These are phyloP conservation scores for Rhombomys opimus DNA, from an alignment of 2,113 vertebrate genomes.

Conservation along the genomic window DNA sequence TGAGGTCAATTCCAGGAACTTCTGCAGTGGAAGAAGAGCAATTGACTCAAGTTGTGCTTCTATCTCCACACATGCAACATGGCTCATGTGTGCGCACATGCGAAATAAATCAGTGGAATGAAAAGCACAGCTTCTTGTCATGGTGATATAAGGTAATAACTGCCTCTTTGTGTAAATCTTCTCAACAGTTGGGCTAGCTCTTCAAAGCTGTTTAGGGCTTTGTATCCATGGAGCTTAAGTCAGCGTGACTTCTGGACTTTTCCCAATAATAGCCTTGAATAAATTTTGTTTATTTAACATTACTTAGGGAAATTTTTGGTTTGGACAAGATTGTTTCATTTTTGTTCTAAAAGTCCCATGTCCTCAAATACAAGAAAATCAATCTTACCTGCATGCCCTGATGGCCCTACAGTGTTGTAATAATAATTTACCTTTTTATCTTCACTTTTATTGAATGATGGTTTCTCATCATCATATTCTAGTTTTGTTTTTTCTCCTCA, in stretches of 20 bases:
- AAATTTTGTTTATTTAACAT: neutral
- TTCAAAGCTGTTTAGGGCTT: neutral
- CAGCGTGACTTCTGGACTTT: neutral
- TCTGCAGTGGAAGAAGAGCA: too few species aligned
- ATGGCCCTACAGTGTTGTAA: neutral
- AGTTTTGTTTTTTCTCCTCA: neutral
- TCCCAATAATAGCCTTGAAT: neutral
- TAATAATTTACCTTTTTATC: neutral
- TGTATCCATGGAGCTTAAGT: neutral
- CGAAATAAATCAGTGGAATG: neutral
- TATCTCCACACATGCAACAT: neutral
- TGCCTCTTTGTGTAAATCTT: neutral
- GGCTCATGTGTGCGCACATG: neutral
- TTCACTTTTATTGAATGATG: neutral
- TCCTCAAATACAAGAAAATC: neutral
- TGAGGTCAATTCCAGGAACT: neutral
- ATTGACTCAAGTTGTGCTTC: neutral
- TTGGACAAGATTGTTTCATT: neutral
- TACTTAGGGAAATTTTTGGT: neutral
- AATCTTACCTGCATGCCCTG: neutral
- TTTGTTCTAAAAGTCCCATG: neutral
- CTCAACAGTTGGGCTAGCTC: rapidly evolving
- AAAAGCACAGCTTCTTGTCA: too few species aligned
- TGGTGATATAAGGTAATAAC: neutral
- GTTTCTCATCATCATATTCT: neutral